Evolutionary conservation across 2,797 vertebrate genomes (phyloP).

Genomic region (Sarcoramphus papa): DNA sequence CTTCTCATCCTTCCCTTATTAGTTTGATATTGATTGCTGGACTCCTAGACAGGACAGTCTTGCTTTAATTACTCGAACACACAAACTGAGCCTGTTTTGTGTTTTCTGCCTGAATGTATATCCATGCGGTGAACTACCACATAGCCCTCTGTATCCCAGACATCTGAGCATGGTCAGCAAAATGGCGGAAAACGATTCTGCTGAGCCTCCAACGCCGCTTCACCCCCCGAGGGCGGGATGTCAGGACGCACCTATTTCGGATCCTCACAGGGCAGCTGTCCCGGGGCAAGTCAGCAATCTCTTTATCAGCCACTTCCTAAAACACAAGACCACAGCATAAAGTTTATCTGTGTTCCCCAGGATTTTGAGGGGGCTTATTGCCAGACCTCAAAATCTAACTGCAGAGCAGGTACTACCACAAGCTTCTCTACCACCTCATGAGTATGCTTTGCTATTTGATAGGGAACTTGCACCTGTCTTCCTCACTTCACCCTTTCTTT

Average conservation of each 20-base stretch:
- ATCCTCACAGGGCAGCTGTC: constrained; percentile 94
- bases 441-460: not conserved
- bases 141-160: constrained; percentile 90
- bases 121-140: constrained; percentile 74
- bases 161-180: constrained; percentile 91
- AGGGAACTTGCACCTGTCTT: not conserved
- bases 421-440: not conserved
- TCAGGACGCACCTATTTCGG: constrained; percentile 90
- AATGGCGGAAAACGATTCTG: constrained; percentile 90
- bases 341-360: not conserved
- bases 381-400: not conserved
- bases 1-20: not conserved
- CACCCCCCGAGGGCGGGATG: constrained; percentile 89
- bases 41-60: not conserved
- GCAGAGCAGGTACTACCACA: not conserved
- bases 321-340: not conserved
- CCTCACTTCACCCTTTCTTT: not conserved
- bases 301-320: constrained; percentile 88
- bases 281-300: constrained; percentile 86
- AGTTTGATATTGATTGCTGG: not conserved
- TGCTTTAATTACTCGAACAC: not conserved
- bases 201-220: constrained; percentile 91
- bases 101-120: not conserved
- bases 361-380: not conserved
- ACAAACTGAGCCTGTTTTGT: too few relatives aligned